A percentile compares a stretch with the other conserved stretches of the same genome.
These are phyloP conservation scores for Anas georgica DNA, from an alignment of 2,797 vertebrate genomes.

Conservation along the genomic window DNA sequence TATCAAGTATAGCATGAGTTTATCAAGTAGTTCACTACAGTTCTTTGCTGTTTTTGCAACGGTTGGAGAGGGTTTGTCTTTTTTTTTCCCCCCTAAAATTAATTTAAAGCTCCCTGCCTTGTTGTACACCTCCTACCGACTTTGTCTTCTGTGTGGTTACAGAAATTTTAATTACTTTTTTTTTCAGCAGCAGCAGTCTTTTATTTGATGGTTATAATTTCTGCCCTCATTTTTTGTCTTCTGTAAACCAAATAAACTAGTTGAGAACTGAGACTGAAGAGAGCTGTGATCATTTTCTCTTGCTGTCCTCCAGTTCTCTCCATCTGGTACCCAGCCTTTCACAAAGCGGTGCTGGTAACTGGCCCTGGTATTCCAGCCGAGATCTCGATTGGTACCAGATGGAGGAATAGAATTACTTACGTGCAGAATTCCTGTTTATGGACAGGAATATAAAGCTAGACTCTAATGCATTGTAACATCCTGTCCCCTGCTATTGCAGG, in stretches of 20 bases:
- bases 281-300: neutral
- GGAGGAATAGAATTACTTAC: neutral
- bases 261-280: neutral
- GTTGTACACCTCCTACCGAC: neutral
- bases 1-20: neutral
- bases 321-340: neutral
- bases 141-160: neutral
- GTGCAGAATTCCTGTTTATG: neutral
- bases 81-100: neutral
- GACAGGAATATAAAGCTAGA: neutral
- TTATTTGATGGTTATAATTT: neutral
- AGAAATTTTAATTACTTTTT: neutral
- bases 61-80: neutral
- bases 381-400: neutral
- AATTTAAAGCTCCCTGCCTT: neutral
- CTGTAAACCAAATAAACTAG: constrained; percentile 37
- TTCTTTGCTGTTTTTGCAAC: neutral
- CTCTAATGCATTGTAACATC: neutral
- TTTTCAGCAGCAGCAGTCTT: neutral
- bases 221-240: neutral
- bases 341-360: neutral
- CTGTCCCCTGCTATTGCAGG: neutral
- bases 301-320: neutral
- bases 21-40: neutral
- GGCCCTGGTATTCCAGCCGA: neutral